Evolutionary conservation across 23 tunicate genomes (phyloP), one percentile per base, ranked within the genome.

Genomic region (Diplosoma virens): DNA sequence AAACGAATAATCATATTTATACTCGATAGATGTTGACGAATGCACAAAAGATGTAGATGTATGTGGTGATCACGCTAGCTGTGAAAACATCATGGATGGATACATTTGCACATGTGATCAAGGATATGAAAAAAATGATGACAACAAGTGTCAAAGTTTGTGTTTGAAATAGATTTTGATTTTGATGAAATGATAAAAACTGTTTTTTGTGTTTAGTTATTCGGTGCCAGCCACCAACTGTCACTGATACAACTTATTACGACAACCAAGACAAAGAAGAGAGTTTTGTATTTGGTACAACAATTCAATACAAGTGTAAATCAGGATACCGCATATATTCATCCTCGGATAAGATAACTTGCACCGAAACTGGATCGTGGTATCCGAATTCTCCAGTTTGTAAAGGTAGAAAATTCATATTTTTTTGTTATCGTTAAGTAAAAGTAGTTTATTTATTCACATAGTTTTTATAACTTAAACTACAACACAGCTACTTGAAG

Each of bases 1-100:
- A n/a, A n/a, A n/a, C n/a, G n/a, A n/a, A n/a, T n/a, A n/a, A n/a
- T n/a, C n/a, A n/a, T n/a, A n/a, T n/a, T n/a, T n/a, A n/a, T n/a
- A n/a, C n/a, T n/a, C n/a, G n/a, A n/a, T 61, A 86, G 93, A 86
- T 61, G 73, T 86, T 54, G 54, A 86, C 37, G 93, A 86, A 48
- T 86, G 93, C 33, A n/a, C 61, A 37, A 20, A 26, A 7, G 4
- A 68, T 16, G 67, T 66, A 7, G 4, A 68, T 16, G 67, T 66
- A n/a, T 84, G 82, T 74, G 74, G 55, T 26, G 64, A 45, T n/a
- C 28, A 82, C 32, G 87, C 87, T 17, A 26, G 7, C 61, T 82
- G 87, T 60, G 53, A 27, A n/a, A 83, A 83, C 74, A 30, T 22
- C 1, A 32, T 34, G 0, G 37, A 59, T 9, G 60, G 75, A 18